phyloP scores from a whole-genome alignment of 2,113 vertebrate genomes.

The Larimichthys polyactis region DNA sequence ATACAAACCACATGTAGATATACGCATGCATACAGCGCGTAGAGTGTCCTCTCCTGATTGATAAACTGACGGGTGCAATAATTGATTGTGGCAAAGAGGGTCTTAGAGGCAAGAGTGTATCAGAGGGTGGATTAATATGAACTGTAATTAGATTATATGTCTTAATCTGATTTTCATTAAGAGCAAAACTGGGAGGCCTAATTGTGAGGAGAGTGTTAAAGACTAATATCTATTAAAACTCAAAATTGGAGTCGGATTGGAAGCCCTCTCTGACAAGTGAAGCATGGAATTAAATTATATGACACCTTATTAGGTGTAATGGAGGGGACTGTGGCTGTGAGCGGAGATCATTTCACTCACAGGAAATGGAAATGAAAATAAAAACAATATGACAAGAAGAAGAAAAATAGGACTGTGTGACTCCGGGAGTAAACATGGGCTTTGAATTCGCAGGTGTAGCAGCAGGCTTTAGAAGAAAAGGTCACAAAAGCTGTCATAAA shows the following conservation, averaged over 20 bases:
- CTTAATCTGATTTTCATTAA: slow-evolving; percentile 90
- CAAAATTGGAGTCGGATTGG: slow-evolving; percentile 85
- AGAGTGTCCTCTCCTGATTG: slow-evolving; percentile 55
- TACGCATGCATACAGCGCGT: neutral
- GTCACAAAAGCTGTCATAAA: slow-evolving; percentile 15
- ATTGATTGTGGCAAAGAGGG: slow-evolving; percentile 72
- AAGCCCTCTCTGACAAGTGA: slow-evolving; percentile 85
- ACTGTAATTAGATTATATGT: slow-evolving; percentile 88
- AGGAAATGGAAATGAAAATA: slow-evolving; percentile 78
- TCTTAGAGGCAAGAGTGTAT: slow-evolving; percentile 74
- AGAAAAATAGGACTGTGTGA: slow-evolving; percentile 39
- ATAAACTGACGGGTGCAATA: slow-evolving; percentile 68
- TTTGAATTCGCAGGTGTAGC: slow-evolving; percentile 41
- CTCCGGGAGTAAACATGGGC: slow-evolving; percentile 33
- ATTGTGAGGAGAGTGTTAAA: slow-evolving; percentile 86
- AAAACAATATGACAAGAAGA: slow-evolving; percentile 70
- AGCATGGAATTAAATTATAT: slow-evolving; percentile 90
- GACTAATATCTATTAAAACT: slow-evolving; percentile 89
- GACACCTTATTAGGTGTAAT: slow-evolving; percentile 88
- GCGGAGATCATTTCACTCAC: slow-evolving; percentile 70
- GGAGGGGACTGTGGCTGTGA: slow-evolving; percentile 74
- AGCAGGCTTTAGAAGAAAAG: slow-evolving; percentile 16
- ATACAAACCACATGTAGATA: slow-evolving; percentile 32
- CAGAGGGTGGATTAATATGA: slow-evolving; percentile 85
- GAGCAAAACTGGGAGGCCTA: slow-evolving; percentile 85